Percentiles rank a stretch among this genome's conserved stretches.
Evolutionary conservation across 92 coral and sea anemone species (phyloP).

Genomic region (Nematostella vectensis): DNA sequence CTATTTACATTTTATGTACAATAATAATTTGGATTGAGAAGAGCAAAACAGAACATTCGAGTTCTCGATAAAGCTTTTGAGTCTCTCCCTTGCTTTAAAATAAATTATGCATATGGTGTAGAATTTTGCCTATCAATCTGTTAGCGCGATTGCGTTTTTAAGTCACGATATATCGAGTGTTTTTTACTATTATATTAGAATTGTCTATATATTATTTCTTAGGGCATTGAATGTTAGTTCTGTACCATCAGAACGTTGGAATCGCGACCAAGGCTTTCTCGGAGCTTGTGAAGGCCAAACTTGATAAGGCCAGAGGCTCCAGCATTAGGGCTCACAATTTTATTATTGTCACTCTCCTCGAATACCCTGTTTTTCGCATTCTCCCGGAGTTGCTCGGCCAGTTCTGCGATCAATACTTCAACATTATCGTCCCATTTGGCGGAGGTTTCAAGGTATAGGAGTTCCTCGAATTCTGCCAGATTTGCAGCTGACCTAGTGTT

Average conservation of each 20-base stretch:
- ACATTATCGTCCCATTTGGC: constrained; percentile 98
- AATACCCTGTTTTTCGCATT: constrained; percentile 54
- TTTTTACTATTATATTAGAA: no score
- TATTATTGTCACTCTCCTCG: constrained; percentile 4
- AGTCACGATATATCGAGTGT: constrained; percentile 1
- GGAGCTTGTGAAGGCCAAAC: constrained; percentile 20
- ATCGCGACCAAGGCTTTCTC: constrained; percentile 22
- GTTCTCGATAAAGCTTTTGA: background rate
- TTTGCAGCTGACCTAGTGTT: constrained; percentile 88
- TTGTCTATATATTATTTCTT: background rate
- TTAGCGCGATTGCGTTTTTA: background rate
- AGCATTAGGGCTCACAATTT: constrained; percentile 5
- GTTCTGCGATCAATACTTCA: constrained; percentile 73
- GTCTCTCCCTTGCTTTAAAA: background rate
- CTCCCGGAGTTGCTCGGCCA: constrained; percentile 91
- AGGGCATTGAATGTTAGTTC: background rate
- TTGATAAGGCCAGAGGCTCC: constrained; percentile 25
- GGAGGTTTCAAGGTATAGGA: constrained; percentile 86
- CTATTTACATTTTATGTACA: constrained; percentile 2
- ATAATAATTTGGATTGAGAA: background rate
- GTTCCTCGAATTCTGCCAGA: constrained; percentile 95
- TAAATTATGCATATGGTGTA: background rate
- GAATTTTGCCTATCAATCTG: background rate
- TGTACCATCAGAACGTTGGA: constrained; percentile 19
- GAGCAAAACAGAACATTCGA: background rate